Evolutionary conservation across 2,113 vertebrate species (phyloP).

Genomic region (Sylvietta virens): DNA sequence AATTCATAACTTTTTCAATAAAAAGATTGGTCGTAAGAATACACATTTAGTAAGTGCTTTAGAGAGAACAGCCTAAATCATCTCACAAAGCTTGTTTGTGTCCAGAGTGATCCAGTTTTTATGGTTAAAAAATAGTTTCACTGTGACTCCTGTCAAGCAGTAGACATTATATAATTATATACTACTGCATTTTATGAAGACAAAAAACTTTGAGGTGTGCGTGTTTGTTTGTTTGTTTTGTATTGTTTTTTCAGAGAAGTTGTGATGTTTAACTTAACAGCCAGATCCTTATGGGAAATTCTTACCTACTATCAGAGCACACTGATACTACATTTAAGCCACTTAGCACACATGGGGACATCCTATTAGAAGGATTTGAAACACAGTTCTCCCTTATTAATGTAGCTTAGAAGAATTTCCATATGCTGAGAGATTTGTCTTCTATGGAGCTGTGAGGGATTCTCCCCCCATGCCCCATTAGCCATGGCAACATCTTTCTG

Average conservation of each 20-base stretch:
- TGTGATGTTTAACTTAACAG: background rate
- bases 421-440: background rate
- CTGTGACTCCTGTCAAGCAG: background rate
- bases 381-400: background rate
- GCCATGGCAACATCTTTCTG: background rate
- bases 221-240: accelerated
- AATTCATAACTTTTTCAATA: background rate
- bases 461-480: background rate
- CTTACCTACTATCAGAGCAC: background rate
- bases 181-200: background rate
- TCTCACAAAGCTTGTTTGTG: background rate
- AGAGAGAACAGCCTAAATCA: background rate
- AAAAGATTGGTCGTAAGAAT: background rate
- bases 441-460: background rate
- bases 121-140: background rate
- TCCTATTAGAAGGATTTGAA: background rate
- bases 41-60: background rate
- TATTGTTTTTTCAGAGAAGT: background rate
- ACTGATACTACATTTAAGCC: background rate
- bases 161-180: background rate
- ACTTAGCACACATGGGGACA: background rate
- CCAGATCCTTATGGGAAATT: background rate
- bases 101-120: background rate
- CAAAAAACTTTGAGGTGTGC: background rate
- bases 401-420: background rate